Base-by-base conservation (phyloP, 1,140 invertebrate genomes). In the Tribolium castaneum region DNA sequence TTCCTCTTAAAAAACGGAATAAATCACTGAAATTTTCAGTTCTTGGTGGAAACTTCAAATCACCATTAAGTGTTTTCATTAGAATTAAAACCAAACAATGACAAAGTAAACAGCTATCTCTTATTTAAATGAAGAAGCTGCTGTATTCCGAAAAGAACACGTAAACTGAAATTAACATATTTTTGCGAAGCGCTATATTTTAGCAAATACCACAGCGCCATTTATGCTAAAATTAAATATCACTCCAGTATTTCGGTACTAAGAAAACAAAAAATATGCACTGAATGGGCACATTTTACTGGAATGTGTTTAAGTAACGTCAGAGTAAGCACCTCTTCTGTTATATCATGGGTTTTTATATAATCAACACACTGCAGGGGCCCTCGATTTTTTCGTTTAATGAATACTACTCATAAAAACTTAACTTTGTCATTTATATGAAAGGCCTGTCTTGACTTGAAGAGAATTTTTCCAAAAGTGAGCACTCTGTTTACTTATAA, bases 221-320 rank as follows among this genome's bases (percentile, higher is more conserved):
- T 22, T 62, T 62, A 56, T 30, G 56, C 56, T 62, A 66, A 66
- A 66, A 66, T 66, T 66, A 66, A 34, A 66, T 66, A 66, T 62
- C 12, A 35, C 9, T 12, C 14, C 30, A 35, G 30, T 35, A 66
- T 10, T 66, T 66, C 30, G 30, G 19, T 30, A 14, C 25, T 35
- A 30, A 25, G 59, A 66, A 34, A 66, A 66, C 59, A 66, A 34
- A 66, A 66, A 66, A 35, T 66, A 39, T 35, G 25, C 9, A 66
- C 30, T 66, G 59, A 66, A 66, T 35, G 34, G 25, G 59, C 59
- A 66, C 30, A 30, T 35, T 22, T 30, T 35, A 66, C 6, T 9
- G 59, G 34, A 66, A 66, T 35, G 25, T 35, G 16, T n/a, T 66
- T 66, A 35, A 35, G 14, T 30, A 62, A 22, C 22, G 22, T n/a